These are phyloP conservation scores for Dicentrarchus labrax DNA, from an alignment of 2,113 vertebrate genomes.

Conservation along the genomic window DNA sequence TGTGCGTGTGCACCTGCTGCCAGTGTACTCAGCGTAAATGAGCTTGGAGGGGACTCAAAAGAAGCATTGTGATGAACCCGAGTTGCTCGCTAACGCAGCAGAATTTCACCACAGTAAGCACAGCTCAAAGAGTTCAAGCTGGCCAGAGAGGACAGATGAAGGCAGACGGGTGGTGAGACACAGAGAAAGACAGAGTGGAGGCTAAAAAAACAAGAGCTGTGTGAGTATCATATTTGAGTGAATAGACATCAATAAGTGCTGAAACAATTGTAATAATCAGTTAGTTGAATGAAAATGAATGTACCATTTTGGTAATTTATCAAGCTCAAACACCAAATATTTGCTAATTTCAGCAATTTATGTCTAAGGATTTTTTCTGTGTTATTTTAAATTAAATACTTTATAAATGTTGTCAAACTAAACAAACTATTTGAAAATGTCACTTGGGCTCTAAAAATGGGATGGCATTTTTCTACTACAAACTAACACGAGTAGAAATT, in stretches of 20 bases:
- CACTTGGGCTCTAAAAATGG: background rate
- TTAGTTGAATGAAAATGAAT: background rate
- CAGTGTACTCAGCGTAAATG: slow-evolving; percentile 50
- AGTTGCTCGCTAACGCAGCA: slow-evolving; percentile 49
- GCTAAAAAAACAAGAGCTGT: background rate
- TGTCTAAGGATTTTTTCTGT: background rate
- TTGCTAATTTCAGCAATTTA: background rate
- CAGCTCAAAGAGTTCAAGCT: slow-evolving; percentile 32
- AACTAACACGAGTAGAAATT: background rate
- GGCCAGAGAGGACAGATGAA: slow-evolving; percentile 23
- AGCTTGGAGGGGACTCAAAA: slow-evolving; percentile 60
- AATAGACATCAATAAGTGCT: background rate
- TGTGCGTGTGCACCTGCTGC: slow-evolving; percentile 3
- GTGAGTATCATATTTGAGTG: background rate
- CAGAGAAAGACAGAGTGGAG: background rate
- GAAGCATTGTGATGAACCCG: slow-evolving; percentile 40
- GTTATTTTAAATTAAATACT: background rate
- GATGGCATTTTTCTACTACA: background rate
- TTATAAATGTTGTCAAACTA: background rate
- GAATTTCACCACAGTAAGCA: slow-evolving; percentile 53
- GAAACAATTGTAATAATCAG: background rate
- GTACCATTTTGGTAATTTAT: background rate
- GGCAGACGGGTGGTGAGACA: background rate
- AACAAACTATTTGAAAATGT: background rate
- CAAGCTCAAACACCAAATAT: background rate